Percentiles rank a stretch among this genome's conserved stretches.
Evolutionary conservation across 2,888 invertebrate genomes (phyloP).

Genomic region (Catocala nupta): DNA sequence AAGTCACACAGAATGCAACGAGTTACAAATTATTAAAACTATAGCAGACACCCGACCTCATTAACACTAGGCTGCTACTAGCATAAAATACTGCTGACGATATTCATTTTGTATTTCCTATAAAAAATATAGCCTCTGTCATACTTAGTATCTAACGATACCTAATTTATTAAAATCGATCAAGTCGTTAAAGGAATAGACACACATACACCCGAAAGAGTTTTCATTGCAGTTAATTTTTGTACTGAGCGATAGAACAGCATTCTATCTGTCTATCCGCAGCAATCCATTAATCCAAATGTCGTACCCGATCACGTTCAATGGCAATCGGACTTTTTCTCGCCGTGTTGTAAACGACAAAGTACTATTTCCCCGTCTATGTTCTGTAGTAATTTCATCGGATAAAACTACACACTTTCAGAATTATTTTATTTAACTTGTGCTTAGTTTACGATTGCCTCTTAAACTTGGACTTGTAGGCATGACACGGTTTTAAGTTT

Average conservation of each 20-base stretch:
- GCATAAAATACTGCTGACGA: too few species aligned
- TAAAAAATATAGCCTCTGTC: too few species aligned
- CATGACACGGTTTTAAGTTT: slow-evolving; percentile 3
- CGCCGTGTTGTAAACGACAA: slow-evolving; percentile 26
- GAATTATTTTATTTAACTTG: slow-evolving; percentile 20
- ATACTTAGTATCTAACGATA: too few species aligned
- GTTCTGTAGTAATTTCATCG: slow-evolving; percentile 27
- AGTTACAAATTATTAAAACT: too few species aligned
- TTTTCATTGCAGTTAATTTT: slow-evolving; percentile 19
- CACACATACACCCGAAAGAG: not conserved
- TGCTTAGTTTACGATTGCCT: slow-evolving; percentile 36
- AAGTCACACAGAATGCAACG: too few species aligned
- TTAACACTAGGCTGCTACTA: too few species aligned
- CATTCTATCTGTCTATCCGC: slow-evolving; percentile 51
- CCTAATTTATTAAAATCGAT: too few species aligned
- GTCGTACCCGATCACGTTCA: slow-evolving; percentile 58
- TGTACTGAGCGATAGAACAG: slow-evolving; percentile 49
- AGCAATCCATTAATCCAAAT: slow-evolving; percentile 62
- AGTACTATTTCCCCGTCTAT: slow-evolving; percentile 27
- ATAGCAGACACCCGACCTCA: too few species aligned
- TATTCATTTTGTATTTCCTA: too few species aligned
- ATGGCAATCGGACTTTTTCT: slow-evolving; percentile 49
- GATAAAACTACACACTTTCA: slow-evolving; percentile 41
- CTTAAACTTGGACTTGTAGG: slow-evolving; percentile 1
- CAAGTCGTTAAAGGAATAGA: too few species aligned